Evolutionary conservation across 2,113 vertebrate genomes (phyloP).

Genomic region (Ranitomeya variabilis): DNA sequence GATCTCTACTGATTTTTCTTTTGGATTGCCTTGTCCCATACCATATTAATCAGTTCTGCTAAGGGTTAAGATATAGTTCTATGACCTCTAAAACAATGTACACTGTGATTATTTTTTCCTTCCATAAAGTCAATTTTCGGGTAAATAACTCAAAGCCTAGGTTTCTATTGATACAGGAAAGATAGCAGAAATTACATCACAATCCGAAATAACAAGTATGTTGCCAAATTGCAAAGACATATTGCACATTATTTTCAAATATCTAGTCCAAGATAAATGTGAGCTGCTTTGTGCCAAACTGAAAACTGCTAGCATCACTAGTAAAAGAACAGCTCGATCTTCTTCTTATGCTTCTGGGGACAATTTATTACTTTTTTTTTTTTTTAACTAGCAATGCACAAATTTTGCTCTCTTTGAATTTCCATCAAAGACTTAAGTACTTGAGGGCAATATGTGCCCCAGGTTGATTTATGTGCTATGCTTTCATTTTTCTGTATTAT

Average conservation of each 20-base stretch:
- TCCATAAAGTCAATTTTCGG: not conserved
- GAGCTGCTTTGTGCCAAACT: not conserved
- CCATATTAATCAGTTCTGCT: not conserved
- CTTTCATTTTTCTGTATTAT: constrained; percentile 29
- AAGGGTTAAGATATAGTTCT: not conserved
- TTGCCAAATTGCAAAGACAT: not conserved
- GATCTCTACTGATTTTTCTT: not conserved
- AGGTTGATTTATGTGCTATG: constrained; percentile 29
- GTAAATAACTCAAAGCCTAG: not conserved
- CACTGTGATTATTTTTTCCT: not conserved
- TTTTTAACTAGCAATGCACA: constrained; percentile 8
- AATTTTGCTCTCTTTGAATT: constrained; percentile 3
- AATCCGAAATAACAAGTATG: not conserved
- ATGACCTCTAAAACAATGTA: not conserved
- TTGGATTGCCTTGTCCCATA: not conserved
- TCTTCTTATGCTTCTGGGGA: not conserved
- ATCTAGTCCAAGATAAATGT: not conserved
- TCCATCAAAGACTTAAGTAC: constrained; percentile 12
- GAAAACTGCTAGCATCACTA: not conserved
- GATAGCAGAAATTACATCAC: not conserved
- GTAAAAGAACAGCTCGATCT: not conserved
- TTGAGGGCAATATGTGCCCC: constrained; percentile 9
- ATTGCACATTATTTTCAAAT: not conserved
- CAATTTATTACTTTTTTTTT: not conserved
- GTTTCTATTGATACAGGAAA: not conserved